A percentile compares a stretch with the other conserved stretches of the same genome.
phyloP scores from a whole-genome alignment of 1,140 invertebrate species.

The Papilio machaon region DNA sequence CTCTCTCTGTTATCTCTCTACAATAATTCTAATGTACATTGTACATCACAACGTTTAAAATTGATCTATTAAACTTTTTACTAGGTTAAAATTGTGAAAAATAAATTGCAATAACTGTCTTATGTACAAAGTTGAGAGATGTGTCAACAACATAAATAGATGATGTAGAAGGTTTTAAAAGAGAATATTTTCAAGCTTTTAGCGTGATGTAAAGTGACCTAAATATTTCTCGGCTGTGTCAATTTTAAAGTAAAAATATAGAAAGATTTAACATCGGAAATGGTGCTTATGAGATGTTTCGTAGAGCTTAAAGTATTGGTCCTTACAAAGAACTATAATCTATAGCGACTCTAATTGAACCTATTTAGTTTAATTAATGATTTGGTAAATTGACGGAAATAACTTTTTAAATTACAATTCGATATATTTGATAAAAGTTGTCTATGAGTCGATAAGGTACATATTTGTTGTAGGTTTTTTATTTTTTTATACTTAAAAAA shows the following conservation, averaged over 20 bases:
- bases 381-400: neutral
- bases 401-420: neutral
- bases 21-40: conserved; percentile 75
- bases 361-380: neutral
- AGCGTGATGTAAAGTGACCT: conserved; percentile 3
- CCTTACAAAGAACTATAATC: conserved; percentile 34
- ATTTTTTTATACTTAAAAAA: neutral
- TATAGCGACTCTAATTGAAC: conserved; percentile 16
- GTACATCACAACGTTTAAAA: conserved; percentile 64
- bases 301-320: conserved; percentile 35
- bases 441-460: neutral
- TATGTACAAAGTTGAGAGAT: conserved; percentile 70
- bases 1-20: conserved; percentile 60
- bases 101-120: conserved; percentile 72
- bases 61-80: conserved; percentile 66
- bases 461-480: neutral
- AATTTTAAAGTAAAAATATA: conserved; percentile 12
- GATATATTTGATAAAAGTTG: neutral
- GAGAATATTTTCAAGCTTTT: neutral
- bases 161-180: neutral
- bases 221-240: conserved; percentile 5
- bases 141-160: conserved; percentile 18
- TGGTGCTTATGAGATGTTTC: conserved; percentile 2
- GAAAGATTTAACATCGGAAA: neutral
- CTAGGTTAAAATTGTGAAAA: conserved; percentile 74